phyloP scores from a whole-genome alignment of 2,797 vertebrate genomes.

The Coreius guichenoti region DNA sequence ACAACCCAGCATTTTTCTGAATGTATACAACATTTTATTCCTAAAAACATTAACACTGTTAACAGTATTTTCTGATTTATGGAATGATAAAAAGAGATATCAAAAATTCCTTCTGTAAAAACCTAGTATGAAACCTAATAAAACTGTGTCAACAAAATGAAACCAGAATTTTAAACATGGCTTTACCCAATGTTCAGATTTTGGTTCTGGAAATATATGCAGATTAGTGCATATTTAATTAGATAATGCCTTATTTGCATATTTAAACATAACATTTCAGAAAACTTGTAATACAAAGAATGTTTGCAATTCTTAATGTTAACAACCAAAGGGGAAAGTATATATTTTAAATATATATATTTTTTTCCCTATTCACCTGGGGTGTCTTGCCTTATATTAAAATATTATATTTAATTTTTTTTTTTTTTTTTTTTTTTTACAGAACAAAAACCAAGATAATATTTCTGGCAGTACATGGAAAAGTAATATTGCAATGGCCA shows the following conservation, averaged over 20 bases:
- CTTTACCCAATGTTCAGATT: not conserved
- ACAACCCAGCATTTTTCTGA: too few relatives aligned
- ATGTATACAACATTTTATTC: too few relatives aligned
- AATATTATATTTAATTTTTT: not conserved
- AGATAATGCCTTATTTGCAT: not conserved
- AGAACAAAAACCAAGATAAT: not conserved
- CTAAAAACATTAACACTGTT: too few relatives aligned
- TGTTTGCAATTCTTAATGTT: not conserved
- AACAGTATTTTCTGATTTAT: not conserved
- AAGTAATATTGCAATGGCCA: not conserved
- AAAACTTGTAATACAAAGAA: not conserved
- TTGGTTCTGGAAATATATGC: not conserved
- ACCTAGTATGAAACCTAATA: not conserved
- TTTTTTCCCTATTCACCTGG: not conserved
- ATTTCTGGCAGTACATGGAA: not conserved
- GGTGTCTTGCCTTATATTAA: not conserved
- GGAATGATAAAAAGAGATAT: not conserved
- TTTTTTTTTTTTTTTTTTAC: too few relatives aligned
- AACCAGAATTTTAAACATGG: not conserved
- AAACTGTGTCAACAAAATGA: not conserved
- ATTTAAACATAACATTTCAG: not conserved
- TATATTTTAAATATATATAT: too few relatives aligned
- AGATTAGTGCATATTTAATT: not conserved
- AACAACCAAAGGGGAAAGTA: not conserved
- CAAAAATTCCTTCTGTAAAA: not conserved